Evolutionary conservation across 2,888 invertebrate species (phyloP).

Genomic region (Unio pictorum): DNA sequence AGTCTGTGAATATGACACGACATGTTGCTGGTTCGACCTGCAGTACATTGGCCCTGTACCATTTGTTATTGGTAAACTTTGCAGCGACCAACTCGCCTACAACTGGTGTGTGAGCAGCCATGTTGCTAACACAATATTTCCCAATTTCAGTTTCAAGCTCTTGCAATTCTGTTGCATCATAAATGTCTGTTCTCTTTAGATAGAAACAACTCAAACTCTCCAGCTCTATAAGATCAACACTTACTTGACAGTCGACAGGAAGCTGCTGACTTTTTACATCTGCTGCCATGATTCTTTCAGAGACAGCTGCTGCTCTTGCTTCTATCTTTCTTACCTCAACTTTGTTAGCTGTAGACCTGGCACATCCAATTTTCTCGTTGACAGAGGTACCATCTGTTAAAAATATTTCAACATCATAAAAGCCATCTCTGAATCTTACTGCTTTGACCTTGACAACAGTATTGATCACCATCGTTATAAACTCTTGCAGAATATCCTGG

Average conservation of each 20-base stretch:
- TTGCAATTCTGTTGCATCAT: background rate
- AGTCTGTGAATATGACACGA: constrained; percentile 62
- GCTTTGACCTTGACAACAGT: constrained; percentile 14
- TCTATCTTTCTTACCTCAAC: too few relatives aligned
- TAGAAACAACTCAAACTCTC: constrained; percentile 19
- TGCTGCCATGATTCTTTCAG: too few relatives aligned
- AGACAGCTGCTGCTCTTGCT: too few relatives aligned
- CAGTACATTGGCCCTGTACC: constrained; percentile 58
- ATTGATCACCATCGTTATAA: constrained; percentile 7
- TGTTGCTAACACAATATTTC: constrained; percentile 7
- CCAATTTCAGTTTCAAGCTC: constrained; percentile 6
- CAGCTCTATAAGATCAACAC: constrained; percentile 13
- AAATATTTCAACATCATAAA: constrained; percentile 10
- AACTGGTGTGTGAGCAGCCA: constrained; percentile 19
- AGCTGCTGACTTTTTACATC: too few relatives aligned
- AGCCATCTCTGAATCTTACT: constrained; percentile 7
- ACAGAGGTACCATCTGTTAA: constrained; percentile 12
- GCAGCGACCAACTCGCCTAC: constrained; percentile 39
- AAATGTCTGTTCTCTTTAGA: background rate
- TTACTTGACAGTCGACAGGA: background rate
- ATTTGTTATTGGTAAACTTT: constrained; percentile 32
- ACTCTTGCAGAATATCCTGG: constrained; percentile 9
- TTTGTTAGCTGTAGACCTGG: constrained; percentile 3
- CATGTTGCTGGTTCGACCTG: constrained; percentile 25
- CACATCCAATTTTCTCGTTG: constrained; percentile 15